Base-by-base conservation (phyloP, 2,888 invertebrate genomes). In the Nemapogon koenigi region DNA sequence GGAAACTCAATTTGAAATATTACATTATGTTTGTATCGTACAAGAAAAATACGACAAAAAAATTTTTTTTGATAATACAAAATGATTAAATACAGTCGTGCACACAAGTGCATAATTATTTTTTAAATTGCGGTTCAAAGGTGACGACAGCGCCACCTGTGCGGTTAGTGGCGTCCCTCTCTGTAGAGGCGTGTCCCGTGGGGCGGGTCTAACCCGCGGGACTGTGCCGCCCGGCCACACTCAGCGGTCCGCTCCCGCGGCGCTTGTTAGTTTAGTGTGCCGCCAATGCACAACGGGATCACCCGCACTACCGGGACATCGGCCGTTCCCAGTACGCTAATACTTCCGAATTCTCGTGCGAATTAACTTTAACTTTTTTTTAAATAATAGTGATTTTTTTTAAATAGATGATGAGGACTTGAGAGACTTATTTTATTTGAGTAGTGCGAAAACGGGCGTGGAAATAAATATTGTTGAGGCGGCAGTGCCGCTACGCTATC, bases 261-360 rank as follows among this genome's bases (percentile, higher is more conserved):
- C 75, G 73, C 78, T 73, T 76, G 76, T 78, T 76, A 76, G n/a
- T n/a, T n/a, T n/a, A n/a, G 76, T 76, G 76, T 66, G 71, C 71
- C 71, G 68, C 72, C 70, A 76, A 79, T 72, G 60, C 80, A 73
- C 79, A 75, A 70, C 75, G 80, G 80, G 79, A 78, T 69, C 72
- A 66, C 75, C 63, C 78, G 76, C 57, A 66, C 75, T 66, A 70
- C 70, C 72, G 75, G 75, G 75, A 75, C 70, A 19, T 53, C 59
- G 63, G 64, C 73, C 75, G 73, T 16, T 33, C 33, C 33, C 33
- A 33, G n/a, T 13, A 33, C 33, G 33, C 22, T 22, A 22, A 22
- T 22, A 22, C 22, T 22, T 8, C 6, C 6, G 8, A 22, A 7
- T 22, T 8, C 22, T 22, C n/a, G n/a, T n/a, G n/a, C n/a, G n/a